Evolutionary conservation across 2,888 invertebrate genomes (phyloP).

Genomic region (Ormyrus thymus): DNA sequence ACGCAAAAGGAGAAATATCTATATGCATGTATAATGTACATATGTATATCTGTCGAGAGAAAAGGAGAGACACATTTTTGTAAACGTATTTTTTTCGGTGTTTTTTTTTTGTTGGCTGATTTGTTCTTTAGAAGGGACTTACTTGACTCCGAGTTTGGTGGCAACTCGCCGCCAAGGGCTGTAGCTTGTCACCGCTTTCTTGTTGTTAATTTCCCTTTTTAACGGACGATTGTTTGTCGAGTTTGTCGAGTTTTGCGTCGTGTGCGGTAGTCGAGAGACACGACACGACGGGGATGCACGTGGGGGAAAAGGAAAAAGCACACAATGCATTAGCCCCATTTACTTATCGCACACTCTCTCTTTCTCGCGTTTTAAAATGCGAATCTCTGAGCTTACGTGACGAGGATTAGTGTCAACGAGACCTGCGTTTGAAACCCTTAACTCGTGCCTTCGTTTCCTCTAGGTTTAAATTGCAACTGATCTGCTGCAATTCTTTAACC

Average conservation of each 20-base stretch:
- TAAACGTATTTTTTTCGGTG: background rate
- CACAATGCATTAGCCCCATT: conserved; percentile 73
- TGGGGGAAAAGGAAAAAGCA: conserved; percentile 73
- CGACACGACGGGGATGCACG: conserved; percentile 47
- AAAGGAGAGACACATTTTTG: conserved; percentile 41
- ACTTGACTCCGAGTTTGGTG: conserved; percentile 96
- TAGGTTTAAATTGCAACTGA: too few relatives aligned
- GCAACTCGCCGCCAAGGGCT: conserved; percentile 96
- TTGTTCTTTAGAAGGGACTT: conserved; percentile 78
- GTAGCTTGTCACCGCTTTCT: conserved; percentile 84
- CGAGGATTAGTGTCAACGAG: conserved; percentile 1
- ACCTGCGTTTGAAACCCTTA: background rate
- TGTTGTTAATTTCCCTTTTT: conserved; percentile 79
- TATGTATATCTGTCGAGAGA: conserved; percentile 35
- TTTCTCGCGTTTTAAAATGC: background rate
- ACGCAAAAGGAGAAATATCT: conserved; percentile 16
- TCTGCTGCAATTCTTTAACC: too few relatives aligned
- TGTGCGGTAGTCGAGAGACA: conserved; percentile 44
- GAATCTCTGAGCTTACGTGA: background rate
- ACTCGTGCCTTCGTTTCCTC: background rate
- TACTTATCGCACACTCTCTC: conserved; percentile 9
- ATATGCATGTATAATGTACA: conserved; percentile 1
- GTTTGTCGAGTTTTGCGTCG: conserved; percentile 36
- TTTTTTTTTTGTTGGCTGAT: conserved; percentile 39
- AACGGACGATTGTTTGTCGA: conserved; percentile 49